These are phyloP conservation scores for Catharus bicknelli DNA, from an alignment of 2,113 vertebrate species.

Conservation along the genomic window DNA sequence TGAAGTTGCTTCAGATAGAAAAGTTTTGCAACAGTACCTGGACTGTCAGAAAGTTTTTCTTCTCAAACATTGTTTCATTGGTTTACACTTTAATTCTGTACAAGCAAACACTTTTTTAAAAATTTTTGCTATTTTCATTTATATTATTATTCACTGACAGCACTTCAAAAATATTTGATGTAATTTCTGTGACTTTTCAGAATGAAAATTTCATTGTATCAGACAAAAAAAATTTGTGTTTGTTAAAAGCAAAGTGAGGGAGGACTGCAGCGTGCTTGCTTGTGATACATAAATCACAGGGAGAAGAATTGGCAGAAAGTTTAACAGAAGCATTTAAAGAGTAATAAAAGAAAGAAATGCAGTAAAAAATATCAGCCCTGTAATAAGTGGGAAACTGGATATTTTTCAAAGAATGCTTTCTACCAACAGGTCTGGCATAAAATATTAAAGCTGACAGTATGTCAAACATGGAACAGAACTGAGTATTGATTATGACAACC, in stretches of 20 bases:
- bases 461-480: not conserved
- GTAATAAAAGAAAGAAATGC: not conserved
- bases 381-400: not conserved
- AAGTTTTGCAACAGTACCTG: not conserved
- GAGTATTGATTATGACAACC: not conserved
- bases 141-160: not conserved
- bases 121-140: not conserved
- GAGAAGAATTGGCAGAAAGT: not conserved
- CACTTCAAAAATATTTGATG: not conserved
- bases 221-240: not conserved
- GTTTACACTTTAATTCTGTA: not conserved
- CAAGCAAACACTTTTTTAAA: not conserved
- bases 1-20: not conserved
- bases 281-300: not conserved
- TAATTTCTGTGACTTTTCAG: not conserved
- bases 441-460: not conserved
- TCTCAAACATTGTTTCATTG: not conserved
- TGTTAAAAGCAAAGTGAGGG: not conserved
- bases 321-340: not conserved
- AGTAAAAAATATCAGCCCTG: not conserved
- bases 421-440: not conserved
- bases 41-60: not conserved
- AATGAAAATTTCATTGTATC: not conserved
- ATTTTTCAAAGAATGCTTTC: not conserved
- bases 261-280: not conserved